Evolutionary conservation across 2,113 vertebrate species (phyloP).

Genomic region (Egretta garzetta): DNA sequence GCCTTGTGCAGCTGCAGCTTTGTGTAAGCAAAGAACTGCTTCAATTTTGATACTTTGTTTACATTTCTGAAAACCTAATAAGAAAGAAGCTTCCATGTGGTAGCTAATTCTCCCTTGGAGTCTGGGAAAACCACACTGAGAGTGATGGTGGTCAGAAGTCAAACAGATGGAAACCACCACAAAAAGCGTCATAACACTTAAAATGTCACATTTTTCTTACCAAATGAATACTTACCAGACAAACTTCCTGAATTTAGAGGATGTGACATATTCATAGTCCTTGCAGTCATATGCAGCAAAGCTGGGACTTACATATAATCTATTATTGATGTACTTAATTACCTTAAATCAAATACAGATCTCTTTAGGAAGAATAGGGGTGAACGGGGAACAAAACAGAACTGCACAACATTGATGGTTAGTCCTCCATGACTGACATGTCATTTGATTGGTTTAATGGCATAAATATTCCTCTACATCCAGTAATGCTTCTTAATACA

Average conservation of each 20-base stretch:
- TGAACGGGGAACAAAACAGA: background rate
- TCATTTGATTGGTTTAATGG: background rate
- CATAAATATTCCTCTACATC: background rate
- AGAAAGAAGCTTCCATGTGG: background rate
- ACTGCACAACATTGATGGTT: background rate
- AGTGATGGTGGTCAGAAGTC: background rate
- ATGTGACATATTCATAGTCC: background rate
- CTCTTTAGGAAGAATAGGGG: background rate
- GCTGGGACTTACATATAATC: background rate
- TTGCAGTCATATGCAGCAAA: background rate
- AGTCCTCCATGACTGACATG: background rate
- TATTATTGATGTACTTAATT: background rate
- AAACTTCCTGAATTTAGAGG: background rate
- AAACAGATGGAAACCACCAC: background rate
- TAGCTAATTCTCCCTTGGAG: background rate
- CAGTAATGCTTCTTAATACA: constrained; percentile 24
- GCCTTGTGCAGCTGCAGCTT: background rate
- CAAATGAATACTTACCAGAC: background rate
- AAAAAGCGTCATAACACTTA: background rate
- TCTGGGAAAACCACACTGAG: background rate
- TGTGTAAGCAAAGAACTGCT: background rate
- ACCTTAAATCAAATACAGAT: background rate
- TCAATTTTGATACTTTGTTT: fast-evolving
- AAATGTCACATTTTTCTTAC: background rate
- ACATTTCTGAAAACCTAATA: background rate